Conservation (phyloP, 2,888 invertebrate genomes). For the Meliscaeva auricollis region DNA sequence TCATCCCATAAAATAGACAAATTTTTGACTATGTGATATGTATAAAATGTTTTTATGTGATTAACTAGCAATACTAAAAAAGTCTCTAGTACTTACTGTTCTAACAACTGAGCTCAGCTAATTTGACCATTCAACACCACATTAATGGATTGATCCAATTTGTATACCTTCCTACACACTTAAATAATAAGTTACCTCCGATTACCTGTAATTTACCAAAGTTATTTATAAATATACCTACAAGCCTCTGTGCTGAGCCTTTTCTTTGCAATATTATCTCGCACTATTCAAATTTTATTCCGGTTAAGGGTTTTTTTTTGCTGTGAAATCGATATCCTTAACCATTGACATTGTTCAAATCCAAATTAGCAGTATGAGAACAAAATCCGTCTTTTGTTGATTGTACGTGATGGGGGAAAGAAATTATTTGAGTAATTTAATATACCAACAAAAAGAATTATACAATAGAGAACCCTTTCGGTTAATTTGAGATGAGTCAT, state of each 20-base stretch:
- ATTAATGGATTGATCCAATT: no score
- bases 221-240: background rate
- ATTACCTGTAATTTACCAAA: background rate
- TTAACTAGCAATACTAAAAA: no score
- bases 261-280: conserved; percentile 1
- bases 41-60: no score
- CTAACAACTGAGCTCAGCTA: no score
- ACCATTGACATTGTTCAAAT: conserved; percentile 39
- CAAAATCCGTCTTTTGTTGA: conserved; percentile 12
- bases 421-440: conserved; percentile 29
- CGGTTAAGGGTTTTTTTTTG: background rate
- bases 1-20: no score
- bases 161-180: no score
- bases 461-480: conserved; percentile 46
- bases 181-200: background rate
- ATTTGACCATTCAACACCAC: no score
- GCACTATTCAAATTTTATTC: conserved; percentile 16
- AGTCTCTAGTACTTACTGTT: no score
- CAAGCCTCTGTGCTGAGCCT: background rate
- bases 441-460: conserved; percentile 18
- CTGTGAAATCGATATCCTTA: conserved; percentile 53
- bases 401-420: conserved; percentile 3
- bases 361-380: conserved; percentile 39
- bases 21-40: no score
- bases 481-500: conserved; percentile 49